Conservation (phyloP, 2,113 vertebrate species). For the Tretioscincus oriximinensis region DNA sequence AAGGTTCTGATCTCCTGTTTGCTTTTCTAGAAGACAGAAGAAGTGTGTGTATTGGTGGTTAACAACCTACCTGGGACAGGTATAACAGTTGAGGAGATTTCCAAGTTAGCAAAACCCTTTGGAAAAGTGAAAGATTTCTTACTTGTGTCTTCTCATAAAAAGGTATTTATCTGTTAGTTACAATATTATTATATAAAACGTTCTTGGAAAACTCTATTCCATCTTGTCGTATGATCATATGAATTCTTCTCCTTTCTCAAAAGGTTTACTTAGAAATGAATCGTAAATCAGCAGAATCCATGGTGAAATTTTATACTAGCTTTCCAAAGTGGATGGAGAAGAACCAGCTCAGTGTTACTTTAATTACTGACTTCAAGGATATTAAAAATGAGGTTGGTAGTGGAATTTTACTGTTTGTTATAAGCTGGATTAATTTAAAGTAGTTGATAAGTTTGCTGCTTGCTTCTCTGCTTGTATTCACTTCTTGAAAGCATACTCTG, state of each 20-base stretch:
- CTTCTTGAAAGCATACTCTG: background rate
- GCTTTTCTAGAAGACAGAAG: conserved; percentile 65
- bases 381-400: conserved; percentile 74
- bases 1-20: background rate
- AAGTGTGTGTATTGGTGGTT: conserved; percentile 71
- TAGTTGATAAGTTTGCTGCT: too few species aligned
- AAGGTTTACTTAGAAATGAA: conserved; percentile 79
- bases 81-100: conserved; percentile 74
- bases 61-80: conserved; percentile 76
- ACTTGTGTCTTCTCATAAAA: conserved; percentile 74
- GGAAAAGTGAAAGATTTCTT: conserved; percentile 72
- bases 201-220: background rate
- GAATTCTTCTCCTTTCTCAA: conserved; percentile 28
- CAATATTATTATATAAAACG: background rate
- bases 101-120: conserved; percentile 76
- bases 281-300: conserved; percentile 74
- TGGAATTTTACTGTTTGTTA: background rate
- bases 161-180: conserved; percentile 65
- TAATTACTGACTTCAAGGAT: conserved; percentile 66
- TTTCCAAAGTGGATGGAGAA: conserved; percentile 76
- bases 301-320: conserved; percentile 80
- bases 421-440: too few species aligned
- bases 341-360: conserved; percentile 70
- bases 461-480: background rate
- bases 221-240: too few species aligned